Evolutionary conservation across 2,888 invertebrate genomes (phyloP), one percentile per base, ranked within the genome.

Genomic region (Trachelus tabidus): DNA sequence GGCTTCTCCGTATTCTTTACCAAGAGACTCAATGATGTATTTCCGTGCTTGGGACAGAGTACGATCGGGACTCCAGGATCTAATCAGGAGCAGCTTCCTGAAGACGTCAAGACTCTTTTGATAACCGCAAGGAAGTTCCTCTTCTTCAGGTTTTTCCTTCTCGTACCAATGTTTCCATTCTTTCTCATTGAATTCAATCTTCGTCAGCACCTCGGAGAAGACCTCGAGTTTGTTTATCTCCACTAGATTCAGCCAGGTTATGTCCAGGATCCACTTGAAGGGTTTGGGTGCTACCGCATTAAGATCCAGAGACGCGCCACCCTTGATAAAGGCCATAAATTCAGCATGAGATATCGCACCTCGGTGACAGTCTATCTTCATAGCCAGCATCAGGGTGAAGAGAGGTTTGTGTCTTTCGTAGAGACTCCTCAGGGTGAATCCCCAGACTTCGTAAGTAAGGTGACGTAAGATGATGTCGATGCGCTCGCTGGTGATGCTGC

Each of bases 51-150:
- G 98, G 0, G 98, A 98, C 68, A 98, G 93, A 0, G 98, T 98
- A 84, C 98, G 93, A 90, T 99, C 98, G 0, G 98, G 98, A 91
- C 98, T 98, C 98, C 98, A 98, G 0, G 97, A 97, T 85, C 98
- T 93, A 76, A 99, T 96, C 0, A 98, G 93, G 31, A 99, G 92
- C 37, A 96, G 91, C 89, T 97, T 97, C 33, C 98, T 93, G 88
- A 98, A 98, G 0, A 97, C 96, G 89, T 98, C 98, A 56, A 98
- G 92, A 73, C 95, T 94, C 78, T 95, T 95, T 79, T 96, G 95
- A 90, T 98, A 98, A 0, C 97, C 97, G 89, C 97, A 97, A 0
- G 98, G 98, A 77, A 98, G 95, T 40, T 95, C 95, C 89, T 97
- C 97, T 88, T 97, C 96, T 91, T 98, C 98, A 0, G 98, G 98